A percentile compares a stretch with the other conserved stretches of the same genome.
Evolutionary conservation across 2,113 vertebrate genomes (phyloP).

Genomic region (Drymodes brunneopygia): DNA sequence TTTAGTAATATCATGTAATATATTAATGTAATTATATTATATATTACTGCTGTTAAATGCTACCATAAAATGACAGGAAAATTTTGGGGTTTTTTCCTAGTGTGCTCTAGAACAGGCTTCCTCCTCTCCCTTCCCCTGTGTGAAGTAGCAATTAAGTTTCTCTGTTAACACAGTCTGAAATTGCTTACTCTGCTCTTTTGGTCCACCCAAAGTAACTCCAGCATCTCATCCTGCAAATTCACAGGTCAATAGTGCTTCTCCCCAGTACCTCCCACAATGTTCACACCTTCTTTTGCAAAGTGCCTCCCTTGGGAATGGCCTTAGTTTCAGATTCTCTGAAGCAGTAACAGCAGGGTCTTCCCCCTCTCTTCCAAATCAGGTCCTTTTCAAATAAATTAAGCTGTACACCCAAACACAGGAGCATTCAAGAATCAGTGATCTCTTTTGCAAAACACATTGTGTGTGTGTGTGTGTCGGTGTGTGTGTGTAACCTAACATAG

Average conservation of each 20-base stretch:
- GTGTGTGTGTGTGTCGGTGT: background rate
- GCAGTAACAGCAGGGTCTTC: background rate
- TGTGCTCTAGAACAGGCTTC: background rate
- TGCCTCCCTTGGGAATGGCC: background rate
- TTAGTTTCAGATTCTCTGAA: background rate
- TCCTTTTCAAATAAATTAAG: background rate
- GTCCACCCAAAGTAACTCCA: background rate
- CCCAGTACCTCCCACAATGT: background rate
- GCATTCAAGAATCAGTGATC: background rate
- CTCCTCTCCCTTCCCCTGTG: background rate
- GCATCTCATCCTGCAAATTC: background rate
- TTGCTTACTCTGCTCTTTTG: background rate
- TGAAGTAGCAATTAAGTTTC: background rate
- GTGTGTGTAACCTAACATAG: background rate
- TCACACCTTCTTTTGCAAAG: background rate
- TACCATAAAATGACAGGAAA: background rate
- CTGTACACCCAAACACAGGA: background rate
- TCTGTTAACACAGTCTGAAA: background rate
- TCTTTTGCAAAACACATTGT: background rate
- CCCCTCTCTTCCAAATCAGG: background rate
- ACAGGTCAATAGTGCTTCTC: background rate
- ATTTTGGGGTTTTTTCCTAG: rapidly evolving
- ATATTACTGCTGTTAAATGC: background rate
- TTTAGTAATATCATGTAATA: background rate
- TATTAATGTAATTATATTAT: background rate